Base-by-base conservation (phyloP, 2,797 vertebrate species). In the Falco biarmicus region DNA sequence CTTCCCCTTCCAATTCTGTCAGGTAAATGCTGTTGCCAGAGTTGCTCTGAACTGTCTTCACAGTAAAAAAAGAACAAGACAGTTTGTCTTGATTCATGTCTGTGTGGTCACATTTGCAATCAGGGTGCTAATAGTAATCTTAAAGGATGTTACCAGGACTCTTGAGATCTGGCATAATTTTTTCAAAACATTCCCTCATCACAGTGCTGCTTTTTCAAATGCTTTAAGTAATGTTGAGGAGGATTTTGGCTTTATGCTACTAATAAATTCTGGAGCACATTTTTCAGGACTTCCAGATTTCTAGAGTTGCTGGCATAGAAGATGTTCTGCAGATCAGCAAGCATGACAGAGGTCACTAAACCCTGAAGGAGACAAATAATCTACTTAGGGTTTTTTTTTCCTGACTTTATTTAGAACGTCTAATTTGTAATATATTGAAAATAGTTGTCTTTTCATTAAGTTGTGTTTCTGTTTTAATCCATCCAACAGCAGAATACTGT, bases 361-460 rank as follows among this genome's bases (percentile, higher is more conserved):
- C n/a, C 48, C 60, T 93, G 22, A 65, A 94, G 86, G 84, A 89
- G 86, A 85, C 84, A 81, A 91, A 51, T 94, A 93, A 90, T 94
- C 84, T 77, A 41, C 74, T 95, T 95, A 84, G 28, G 6, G 0
- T 7, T 20, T 79, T 82, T 87, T 81, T 83, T 83, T 59, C 8
- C 70, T 76, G 34, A 66, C 79, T 96, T 93, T 91, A 89, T 95
- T 90, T 90, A 82, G 89, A 70, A 86, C 56, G 76, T 90, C 53
- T 53, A 16, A 32, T 71, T 78, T 88, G 43, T 79, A 74, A 47
- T 79, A n/a, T 28, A 39, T 65, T 73, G 59, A 54, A 54, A 92
- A 63, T 39, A 84, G 5, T 24, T 66, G 93, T 76, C 20, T 85
- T 91, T 59, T 69, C 19, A 5, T 76, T 84, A 13, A 75, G 9